Conservation (phyloP, 1,140 invertebrate species). For the Heliconius nattereri region DNA sequence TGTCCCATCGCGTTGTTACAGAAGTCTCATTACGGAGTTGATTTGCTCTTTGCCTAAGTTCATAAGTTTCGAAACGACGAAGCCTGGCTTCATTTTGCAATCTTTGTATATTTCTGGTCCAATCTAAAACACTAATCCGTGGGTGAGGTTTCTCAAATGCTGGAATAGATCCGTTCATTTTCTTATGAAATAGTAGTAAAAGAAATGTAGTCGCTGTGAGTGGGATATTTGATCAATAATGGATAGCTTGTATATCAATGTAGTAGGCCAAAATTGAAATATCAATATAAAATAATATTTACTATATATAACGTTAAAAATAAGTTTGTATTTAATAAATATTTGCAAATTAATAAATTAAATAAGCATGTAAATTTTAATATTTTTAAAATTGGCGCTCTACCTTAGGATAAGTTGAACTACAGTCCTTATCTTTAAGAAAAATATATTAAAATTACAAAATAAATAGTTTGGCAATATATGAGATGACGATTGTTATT, state of each 20-base stretch:
- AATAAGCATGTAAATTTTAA: not conserved
- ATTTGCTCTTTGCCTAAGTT: constrained; percentile 86
- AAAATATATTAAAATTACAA: too few relatives aligned
- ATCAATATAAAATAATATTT: not conserved
- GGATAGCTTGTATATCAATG: not conserved
- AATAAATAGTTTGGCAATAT: too few relatives aligned
- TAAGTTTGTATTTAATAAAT: too few relatives aligned
- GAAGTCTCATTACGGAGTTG: constrained; percentile 89
- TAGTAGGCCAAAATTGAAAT: not conserved
- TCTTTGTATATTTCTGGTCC: constrained; percentile 87
- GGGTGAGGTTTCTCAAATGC: constrained; percentile 86
- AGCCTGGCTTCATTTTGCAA: constrained; percentile 85
- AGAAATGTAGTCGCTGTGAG: not conserved
- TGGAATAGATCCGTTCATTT: constrained; percentile 76
- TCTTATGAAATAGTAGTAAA: not conserved
- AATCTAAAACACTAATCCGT: constrained; percentile 86
- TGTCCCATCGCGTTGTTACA: constrained; percentile 91
- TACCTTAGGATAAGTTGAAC: too few relatives aligned
- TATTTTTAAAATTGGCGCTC: constrained; percentile 12
- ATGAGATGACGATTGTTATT: too few relatives aligned
- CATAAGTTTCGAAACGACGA: constrained; percentile 84
- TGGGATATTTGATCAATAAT: constrained; percentile 33
- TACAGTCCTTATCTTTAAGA: too few relatives aligned
- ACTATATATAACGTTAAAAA: not conserved
- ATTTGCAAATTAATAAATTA: too few relatives aligned